A percentile compares a stretch with the other conserved stretches of the same genome.
Conservation (phyloP, 2,113 vertebrate species). For the Ramphastos sulfuratus region DNA sequence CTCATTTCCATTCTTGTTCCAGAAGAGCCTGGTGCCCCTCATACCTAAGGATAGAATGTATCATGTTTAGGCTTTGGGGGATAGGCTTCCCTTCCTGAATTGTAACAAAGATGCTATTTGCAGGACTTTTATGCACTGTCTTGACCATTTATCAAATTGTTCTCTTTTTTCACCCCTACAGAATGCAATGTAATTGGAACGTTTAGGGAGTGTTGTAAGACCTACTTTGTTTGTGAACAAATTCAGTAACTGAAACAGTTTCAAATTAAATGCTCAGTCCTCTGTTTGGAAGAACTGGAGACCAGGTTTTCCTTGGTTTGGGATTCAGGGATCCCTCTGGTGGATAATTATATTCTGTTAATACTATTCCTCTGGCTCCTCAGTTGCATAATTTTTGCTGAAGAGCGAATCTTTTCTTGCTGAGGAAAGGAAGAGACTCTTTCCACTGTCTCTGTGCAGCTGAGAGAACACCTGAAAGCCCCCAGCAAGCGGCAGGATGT, state of each 20-base stretch:
- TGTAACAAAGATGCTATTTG: background rate
- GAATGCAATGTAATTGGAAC: background rate
- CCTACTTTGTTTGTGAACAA: background rate
- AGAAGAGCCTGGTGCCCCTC: background rate
- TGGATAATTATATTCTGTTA: background rate
- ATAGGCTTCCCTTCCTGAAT: background rate
- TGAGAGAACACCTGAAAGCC: background rate
- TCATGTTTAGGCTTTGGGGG: background rate
- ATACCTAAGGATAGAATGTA: background rate
- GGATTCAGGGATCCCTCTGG: background rate
- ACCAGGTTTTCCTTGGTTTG: background rate
- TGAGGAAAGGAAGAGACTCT: background rate
- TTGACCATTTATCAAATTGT: background rate
- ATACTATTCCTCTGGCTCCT: background rate
- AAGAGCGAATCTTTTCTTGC: background rate
- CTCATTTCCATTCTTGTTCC: background rate
- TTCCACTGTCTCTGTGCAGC: background rate
- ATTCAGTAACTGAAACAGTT: background rate
- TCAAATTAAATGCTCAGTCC: background rate
- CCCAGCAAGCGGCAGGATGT: rapidly evolving
- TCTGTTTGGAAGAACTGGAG: background rate
- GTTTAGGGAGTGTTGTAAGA: background rate
- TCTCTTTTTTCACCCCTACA: background rate
- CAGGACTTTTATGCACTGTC: background rate
- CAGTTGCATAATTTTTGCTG: background rate